Base-by-base conservation (phyloP, 2,797 vertebrate species). In the Typhlichthys subterraneus region DNA sequence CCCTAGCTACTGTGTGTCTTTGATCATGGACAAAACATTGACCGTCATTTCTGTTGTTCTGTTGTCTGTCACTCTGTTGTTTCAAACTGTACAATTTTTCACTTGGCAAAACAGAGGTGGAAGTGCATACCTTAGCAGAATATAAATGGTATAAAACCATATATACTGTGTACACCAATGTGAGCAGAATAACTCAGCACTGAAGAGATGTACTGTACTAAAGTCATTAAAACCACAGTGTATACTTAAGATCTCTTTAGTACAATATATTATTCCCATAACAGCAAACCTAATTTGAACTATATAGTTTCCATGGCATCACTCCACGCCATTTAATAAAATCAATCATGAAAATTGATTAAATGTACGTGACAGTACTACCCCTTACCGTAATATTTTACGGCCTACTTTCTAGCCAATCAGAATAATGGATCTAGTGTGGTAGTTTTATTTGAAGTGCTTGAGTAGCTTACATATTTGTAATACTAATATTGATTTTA, bases 21-120 rank as follows among this genome's bases (percentile, higher is more conserved):
- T 13, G 15, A 64, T 73, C 58, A 75, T 58, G 58, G 65, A 72
- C 67, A 77, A 78, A 79, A 58, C 53, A 61, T 58, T 69, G 56
- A 69, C 63, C 46, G 45, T 63, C 46, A 29, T 64, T 70, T 70
- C 67, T 17, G 64, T 59, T 65, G 55, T 69, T 45, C 63, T 70
- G 33, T 38, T 38, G 33, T 38, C 33, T 38, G 33, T 67, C 11
- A 61, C 61, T 61, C 48, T 6, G 31, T 7, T 38, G 33, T 38
- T 7, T 38, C 33, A 38, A 38, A 38, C 33, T 38, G 31, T 33
- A 38, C 5, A 38, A 1, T 38, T 38, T 38, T 38, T 38, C 33
- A 38, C 33, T 38, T 38, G 5, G 5, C 2, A 23, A 23, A 23
- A 38, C 7, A 5, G 33, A 38, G 33, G 33, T 38, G 33, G 33